These are phyloP conservation scores for Dicranocentrus wangi DNA, from an alignment of 2,888 invertebrate genomes.

Conservation along the genomic window DNA sequence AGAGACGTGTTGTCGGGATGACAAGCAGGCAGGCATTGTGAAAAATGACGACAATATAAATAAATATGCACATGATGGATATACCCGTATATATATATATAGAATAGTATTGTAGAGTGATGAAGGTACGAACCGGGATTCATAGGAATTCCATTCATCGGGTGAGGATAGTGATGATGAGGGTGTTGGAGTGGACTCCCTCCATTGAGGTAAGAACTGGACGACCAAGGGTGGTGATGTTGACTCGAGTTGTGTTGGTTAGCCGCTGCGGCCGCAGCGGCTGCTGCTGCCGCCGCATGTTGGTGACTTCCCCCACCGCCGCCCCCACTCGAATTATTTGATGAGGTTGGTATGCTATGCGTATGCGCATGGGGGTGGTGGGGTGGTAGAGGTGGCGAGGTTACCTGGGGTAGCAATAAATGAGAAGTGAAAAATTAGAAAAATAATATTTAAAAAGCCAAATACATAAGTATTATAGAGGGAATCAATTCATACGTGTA, in stretches of 20 bases:
- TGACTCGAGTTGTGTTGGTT: conserved; percentile 78
- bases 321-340: conserved; percentile 75
- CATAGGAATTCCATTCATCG: conserved; percentile 72
- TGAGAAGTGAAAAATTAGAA: conserved; percentile 8
- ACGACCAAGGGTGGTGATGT: conserved; percentile 79
- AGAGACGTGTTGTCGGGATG: conserved; percentile 17
- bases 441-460: neutral
- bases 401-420: conserved; percentile 54
- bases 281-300: conserved; percentile 69
- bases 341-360: conserved; percentile 83
- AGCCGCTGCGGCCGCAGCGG: conserved; percentile 81
- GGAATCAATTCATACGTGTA: too few species aligned
- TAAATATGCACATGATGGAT: neutral
- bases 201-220: conserved; percentile 73
- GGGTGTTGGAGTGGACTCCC: conserved; percentile 73
- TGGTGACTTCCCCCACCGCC: conserved; percentile 79
- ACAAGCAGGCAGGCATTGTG: conserved; percentile 15
- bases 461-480: too few species aligned
- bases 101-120: neutral
- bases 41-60: neutral
- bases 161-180: conserved; percentile 72
- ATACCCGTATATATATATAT: neutral
- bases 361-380: conserved; percentile 74
- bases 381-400: conserved; percentile 66
- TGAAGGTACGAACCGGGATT: conserved; percentile 67